Conservation (phyloP, 2,113 vertebrate species). For the Melanocharis versteri region DNA sequence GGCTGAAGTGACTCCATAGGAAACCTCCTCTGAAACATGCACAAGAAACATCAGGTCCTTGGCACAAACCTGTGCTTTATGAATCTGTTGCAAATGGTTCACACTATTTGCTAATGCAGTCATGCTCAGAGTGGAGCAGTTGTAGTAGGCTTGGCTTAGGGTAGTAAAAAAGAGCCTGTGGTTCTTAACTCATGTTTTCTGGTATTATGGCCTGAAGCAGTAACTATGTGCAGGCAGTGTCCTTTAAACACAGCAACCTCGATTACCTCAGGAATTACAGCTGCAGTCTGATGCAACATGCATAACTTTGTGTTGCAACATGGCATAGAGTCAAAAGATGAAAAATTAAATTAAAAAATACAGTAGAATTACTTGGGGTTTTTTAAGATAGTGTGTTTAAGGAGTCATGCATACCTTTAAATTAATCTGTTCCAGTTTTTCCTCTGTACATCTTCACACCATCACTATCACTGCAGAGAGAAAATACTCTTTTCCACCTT, state of each 20-base stretch:
- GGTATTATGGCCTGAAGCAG: not conserved
- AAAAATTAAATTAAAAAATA: not conserved
- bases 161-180: not conserved
- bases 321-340: not conserved
- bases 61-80: not conserved
- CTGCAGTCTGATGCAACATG: not conserved
- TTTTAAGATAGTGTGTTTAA: not conserved
- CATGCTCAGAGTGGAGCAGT: not conserved
- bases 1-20: not conserved
- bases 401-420: not conserved
- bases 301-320: not conserved
- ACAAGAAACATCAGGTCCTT: not conserved
- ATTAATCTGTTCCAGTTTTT: not conserved
- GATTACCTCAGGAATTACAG: not conserved
- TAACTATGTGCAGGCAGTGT: not conserved
- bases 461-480: not conserved
- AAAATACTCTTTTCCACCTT: not conserved
- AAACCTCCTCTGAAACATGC: not conserved
- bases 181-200: not conserved
- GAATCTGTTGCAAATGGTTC: not conserved
- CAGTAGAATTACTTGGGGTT: not conserved
- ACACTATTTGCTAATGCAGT: not conserved
- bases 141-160: not conserved
- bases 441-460: not conserved
- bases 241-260: not conserved